A percentile compares a stretch with the other conserved stretches of the same genome.
Conservation (phyloP, 2,113 vertebrate genomes). For the Aegypius monachus region DNA sequence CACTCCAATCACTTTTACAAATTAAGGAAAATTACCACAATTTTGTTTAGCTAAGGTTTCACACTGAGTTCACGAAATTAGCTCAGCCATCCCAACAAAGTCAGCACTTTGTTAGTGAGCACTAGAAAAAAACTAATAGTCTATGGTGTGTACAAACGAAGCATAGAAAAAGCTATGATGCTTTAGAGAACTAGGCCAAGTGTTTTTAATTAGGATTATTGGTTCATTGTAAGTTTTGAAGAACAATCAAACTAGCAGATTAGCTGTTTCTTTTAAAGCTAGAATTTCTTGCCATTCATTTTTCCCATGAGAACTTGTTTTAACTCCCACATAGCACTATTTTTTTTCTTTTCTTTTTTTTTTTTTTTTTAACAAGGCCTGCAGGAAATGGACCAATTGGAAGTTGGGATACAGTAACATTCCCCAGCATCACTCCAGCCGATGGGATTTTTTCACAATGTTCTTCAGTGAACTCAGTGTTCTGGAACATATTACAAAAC, state of each 20-base stretch:
- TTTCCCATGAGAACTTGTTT: constrained; percentile 84
- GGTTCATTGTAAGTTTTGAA: constrained; percentile 84
- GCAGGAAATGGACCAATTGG: constrained; percentile 80
- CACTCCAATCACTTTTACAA: constrained; percentile 87
- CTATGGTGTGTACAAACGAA: constrained; percentile 81
- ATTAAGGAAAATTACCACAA: constrained; percentile 86
- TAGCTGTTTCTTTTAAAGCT: constrained; percentile 83
- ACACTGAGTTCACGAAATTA: constrained; percentile 84
- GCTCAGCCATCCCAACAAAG: constrained; percentile 82
- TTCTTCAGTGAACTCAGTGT: constrained; percentile 78
- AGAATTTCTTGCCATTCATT: constrained; percentile 82
- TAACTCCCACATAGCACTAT: constrained; percentile 74
- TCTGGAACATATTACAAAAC: constrained; percentile 86
- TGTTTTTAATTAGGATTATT: constrained; percentile 87
- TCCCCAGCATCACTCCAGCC: constrained; percentile 73
- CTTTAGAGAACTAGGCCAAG: constrained; percentile 81
- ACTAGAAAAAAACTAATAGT: constrained; percentile 76
- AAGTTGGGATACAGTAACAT: constrained; percentile 79
- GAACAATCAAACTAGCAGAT: constrained; percentile 85
- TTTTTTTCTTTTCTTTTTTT: not conserved
- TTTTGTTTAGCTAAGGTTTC: constrained; percentile 85
- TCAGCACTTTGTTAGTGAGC: constrained; percentile 82
- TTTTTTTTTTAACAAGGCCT: constrained; percentile 63
- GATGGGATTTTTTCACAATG: constrained; percentile 80
- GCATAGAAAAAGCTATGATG: constrained; percentile 79